These are phyloP conservation scores for Acanthiza pusilla DNA, from an alignment of 2,797 vertebrate species.

Conservation along the genomic window DNA sequence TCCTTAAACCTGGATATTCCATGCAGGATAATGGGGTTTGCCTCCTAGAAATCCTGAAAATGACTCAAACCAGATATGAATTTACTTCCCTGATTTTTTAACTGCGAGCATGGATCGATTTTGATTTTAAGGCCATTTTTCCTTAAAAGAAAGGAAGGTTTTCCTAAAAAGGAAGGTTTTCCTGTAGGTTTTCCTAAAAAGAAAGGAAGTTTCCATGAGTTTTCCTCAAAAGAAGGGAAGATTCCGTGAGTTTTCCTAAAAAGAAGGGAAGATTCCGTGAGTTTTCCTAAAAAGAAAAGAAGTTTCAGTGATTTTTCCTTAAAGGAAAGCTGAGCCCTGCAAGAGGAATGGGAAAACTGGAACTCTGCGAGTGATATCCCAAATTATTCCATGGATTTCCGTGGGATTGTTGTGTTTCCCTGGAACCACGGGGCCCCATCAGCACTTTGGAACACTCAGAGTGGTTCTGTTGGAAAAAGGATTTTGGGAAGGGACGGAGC, in stretches of 20 bases:
- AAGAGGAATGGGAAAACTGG: not conserved
- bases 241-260: too few relatives aligned
- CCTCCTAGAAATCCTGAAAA: not conserved
- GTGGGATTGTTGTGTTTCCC: accelerated
- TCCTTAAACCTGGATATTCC: not conserved
- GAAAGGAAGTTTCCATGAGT: not conserved
- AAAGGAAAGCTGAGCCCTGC: not conserved
- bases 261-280: not conserved
- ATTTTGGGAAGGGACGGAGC: not conserved
- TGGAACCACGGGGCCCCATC: not conserved
- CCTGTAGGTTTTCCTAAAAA: not conserved
- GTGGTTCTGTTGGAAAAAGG: not conserved
- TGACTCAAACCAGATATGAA: accelerated
- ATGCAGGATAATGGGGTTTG: not conserved
- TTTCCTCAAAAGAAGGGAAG: not conserved
- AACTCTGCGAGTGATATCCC: too few relatives aligned
- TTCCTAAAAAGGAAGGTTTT: not conserved
- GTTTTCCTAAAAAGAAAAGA: not conserved
- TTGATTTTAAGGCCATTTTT: not conserved
- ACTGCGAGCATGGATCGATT: not conserved
- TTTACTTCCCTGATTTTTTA: not conserved
- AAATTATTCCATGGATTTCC: accelerated
- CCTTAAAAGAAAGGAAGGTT: not conserved
- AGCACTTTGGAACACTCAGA: not conserved
- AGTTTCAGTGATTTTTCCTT: not conserved